phyloP scores from a whole-genome alignment of 2,113 vertebrate genomes.

The Corythornis madagascariensis region DNA sequence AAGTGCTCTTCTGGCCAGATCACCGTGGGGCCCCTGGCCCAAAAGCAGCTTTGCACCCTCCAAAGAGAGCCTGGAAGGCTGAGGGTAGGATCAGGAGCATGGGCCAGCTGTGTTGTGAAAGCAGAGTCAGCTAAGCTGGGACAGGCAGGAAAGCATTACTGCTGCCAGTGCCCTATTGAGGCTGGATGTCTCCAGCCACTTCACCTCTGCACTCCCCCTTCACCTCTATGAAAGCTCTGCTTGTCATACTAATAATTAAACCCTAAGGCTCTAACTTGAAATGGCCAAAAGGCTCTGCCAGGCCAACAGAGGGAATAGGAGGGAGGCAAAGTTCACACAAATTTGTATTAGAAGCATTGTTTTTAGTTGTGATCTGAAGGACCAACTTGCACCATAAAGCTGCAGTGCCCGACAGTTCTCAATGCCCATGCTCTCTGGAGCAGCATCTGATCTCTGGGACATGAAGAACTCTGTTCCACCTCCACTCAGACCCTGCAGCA shows the following conservation, averaged over 20 bases:
- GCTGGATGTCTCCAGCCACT: conserved; percentile 40
- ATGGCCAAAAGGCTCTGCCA: conserved; percentile 14
- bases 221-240: conserved; percentile 30
- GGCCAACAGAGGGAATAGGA: not conserved
- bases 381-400: not conserved
- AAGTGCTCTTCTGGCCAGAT: not conserved
- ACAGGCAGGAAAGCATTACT: not conserved
- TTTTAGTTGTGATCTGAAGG: not conserved
- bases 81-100: not conserved
- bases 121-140: not conserved
- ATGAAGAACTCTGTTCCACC: not conserved
- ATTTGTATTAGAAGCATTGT: not conserved
- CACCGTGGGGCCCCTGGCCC: not conserved
- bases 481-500: not conserved
- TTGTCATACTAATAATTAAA: conserved; percentile 54
- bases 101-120: not conserved
- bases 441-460: not conserved
- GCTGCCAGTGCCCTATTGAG: not conserved
- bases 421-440: not conserved
- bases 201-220: conserved; percentile 43
- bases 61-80: not conserved
- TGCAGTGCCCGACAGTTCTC: not conserved
- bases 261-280: conserved; percentile 31
- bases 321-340: conserved; percentile 35
- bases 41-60: not conserved